Percentiles rank a stretch among this genome's conserved stretches.
These are phyloP conservation scores for Ivindomyrus marchei DNA, from an alignment of 2,113 vertebrate species.

Conservation along the genomic window DNA sequence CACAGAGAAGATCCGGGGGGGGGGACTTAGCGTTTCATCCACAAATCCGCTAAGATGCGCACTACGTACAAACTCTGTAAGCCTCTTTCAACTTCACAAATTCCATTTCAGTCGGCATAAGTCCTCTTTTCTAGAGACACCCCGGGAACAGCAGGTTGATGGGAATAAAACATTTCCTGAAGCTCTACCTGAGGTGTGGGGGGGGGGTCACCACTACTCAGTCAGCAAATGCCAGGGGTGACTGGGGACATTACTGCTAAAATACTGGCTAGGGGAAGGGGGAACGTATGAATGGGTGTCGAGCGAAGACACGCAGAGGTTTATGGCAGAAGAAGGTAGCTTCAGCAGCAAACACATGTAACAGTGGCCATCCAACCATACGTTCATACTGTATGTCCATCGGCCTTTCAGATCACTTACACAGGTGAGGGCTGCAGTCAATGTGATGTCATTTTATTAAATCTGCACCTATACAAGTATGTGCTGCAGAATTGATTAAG, in stretches of 20 bases:
- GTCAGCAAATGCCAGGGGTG: neutral
- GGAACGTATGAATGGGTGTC: neutral
- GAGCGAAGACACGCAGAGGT: neutral
- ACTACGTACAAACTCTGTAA: neutral
- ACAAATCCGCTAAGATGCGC: neutral
- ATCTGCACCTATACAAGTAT: neutral
- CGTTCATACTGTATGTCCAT: neutral
- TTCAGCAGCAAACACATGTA: neutral
- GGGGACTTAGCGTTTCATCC: neutral
- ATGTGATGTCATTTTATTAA: neutral
- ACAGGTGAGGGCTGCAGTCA: neutral
- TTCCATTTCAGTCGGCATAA: neutral
- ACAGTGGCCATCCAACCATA: neutral
- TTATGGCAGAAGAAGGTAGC: neutral
- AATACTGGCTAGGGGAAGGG: neutral
- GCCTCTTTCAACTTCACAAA: conserved; percentile 3
- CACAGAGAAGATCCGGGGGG: neutral
- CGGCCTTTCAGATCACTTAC: neutral
- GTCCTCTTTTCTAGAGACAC: neutral
- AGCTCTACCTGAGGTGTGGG: neutral
- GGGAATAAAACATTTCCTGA: neutral
- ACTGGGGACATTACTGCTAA: neutral
- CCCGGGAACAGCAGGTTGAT: neutral
- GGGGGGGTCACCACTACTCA: neutral
- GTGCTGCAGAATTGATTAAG: neutral